Conservation (phyloP, 2,113 vertebrate genomes). For the Condylura cristata region DNA sequence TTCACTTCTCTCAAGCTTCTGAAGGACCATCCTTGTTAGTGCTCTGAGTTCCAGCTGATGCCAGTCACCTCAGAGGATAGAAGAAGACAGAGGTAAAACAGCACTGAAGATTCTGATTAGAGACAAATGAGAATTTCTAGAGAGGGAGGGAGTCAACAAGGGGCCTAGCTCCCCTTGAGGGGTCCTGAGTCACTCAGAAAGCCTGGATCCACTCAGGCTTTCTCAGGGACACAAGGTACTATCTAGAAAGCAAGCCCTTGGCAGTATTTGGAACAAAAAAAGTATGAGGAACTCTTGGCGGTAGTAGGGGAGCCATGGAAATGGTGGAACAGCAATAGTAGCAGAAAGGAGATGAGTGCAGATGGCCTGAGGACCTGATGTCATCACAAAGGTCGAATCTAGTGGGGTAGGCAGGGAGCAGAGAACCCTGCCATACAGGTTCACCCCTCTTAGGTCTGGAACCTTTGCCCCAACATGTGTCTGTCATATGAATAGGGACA, state of each 20-base stretch:
- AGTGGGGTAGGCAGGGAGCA: rapidly evolving
- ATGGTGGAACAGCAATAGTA: not conserved
- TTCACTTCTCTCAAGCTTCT: not conserved
- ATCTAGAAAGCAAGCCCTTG: not conserved
- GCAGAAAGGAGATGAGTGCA: not conserved
- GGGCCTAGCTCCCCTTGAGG: no score
- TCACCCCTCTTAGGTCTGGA: not conserved
- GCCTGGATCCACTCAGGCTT: not conserved
- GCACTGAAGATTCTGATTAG: not conserved
- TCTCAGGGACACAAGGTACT: not conserved
- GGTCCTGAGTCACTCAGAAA: not conserved
- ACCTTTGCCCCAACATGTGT: no score
- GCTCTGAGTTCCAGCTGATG: not conserved
- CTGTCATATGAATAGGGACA: not conserved
- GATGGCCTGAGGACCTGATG: not conserved
- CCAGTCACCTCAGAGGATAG: not conserved
- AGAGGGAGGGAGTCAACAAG: not conserved
- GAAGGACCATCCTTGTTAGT: not conserved
- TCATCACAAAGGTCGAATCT: not conserved
- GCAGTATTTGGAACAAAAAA: not conserved
- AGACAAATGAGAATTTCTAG: not conserved
- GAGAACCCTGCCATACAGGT: not conserved
- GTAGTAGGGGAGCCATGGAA: not conserved
- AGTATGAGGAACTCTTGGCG: not conserved
- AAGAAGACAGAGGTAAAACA: not conserved